Base-by-base conservation (phyloP, 2,888 invertebrate genomes). In the Drosophila demipolita region DNA sequence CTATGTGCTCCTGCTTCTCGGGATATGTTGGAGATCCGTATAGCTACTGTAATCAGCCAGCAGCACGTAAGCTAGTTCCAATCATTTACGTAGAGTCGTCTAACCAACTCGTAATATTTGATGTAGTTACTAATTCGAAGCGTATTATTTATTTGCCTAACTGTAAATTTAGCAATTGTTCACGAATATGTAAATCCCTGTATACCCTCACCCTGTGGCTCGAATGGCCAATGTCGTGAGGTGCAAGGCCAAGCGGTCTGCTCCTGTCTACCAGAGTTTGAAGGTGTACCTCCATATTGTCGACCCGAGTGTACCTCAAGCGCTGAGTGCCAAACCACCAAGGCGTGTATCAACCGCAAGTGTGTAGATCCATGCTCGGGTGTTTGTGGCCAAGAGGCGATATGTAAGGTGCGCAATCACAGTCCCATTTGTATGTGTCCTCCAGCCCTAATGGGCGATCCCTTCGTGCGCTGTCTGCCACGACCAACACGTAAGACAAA, bases 351-450 rank as follows among this genome's bases (percentile, higher is more conserved):
- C 67, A 95, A 95, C 91, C 95, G 95, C 87, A 96, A 95, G 92
- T 97, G 97, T 92, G 92, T 94, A 69, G 95, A 97, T 90, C 96
- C 97, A 3, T 97, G 97, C 83, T 95, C 95, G 8, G 96, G 96
- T 69, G 95, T 96, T 8, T 97, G 97, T 92, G 97, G 96, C 9
- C 91, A 94, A 52, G 95, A 95, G 77, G 96, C 97, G 1, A 93
- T 95, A 70, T 97, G 97, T 89, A 94, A 95, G 92, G 96, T 96
- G 15, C 95, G 96, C 66, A 96, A 96, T 91, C 97, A 97, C 90
- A 96, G 95, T 91, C 97, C 97, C 3, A 95, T 96, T 84, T 97
- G 97, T 91, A 95, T 95, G 60, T 97, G 97, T 90, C 94, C 93
- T 32, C 84, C 92, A 80, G 95, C 95, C 53, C 95, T 94, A 87